Base-by-base conservation (phyloP, 2,797 vertebrate species). In the Eleutherodactylus coqui region DNA sequence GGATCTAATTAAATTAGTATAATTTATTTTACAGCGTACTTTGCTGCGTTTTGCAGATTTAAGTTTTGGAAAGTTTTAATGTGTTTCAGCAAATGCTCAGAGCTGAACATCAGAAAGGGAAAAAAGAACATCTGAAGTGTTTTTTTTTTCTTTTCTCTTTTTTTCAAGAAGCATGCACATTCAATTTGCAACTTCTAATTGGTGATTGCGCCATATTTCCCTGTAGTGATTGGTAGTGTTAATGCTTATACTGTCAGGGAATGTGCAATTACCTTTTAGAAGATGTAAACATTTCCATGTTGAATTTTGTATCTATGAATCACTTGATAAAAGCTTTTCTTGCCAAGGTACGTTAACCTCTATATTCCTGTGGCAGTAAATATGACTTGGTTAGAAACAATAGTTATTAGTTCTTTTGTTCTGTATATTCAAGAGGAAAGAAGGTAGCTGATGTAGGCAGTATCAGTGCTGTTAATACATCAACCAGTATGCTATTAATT, bases 1-100 rank as follows among this genome's bases (percentile, higher is more conserved):
- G 60, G 55, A 60, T 75, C 82, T 81, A 81, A 87, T 87, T 81
- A 81, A 81, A 81, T 73, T 21, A 75, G 76, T 62, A 34, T 81
- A 84, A 87, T 87, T 82, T 87, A 76, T 84, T 84, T 87, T 73
- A 27, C 49, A 49, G n/a, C 27, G 24, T 67, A 69, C 79, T 82
- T 83, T 76, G 70, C 72, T 82, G 72, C 21, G 85, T 77, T 77
- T 47, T 70, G 83, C 72, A 85, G 29, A 78, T 85, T 85, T 64
- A 55, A 70, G 75, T 21, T 43, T 58, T 55, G 34, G 17, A 75
- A 78, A 85, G 51, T 85, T 85, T n/a, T 38, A 79, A 78, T 85
- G 62, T 58, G 85, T 58, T 83, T 82, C 73, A 82, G 73, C 53
- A 75, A 78, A 69, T 45, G 79, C 76, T 53, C 53, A 75, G 34